Conservation (phyloP, 2,113 vertebrate genomes). For the Trochalopteron elliotii region DNA sequence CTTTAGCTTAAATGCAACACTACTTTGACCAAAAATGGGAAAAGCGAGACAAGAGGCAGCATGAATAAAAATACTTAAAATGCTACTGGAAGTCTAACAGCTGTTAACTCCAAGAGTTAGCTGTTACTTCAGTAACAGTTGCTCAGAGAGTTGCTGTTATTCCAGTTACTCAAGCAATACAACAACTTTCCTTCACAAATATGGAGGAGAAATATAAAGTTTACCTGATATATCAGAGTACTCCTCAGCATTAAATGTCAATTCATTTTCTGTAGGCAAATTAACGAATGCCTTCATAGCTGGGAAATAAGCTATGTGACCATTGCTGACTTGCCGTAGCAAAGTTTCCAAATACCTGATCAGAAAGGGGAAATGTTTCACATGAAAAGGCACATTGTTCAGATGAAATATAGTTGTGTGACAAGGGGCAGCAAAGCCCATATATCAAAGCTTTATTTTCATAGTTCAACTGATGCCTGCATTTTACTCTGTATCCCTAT, state of each 20-base stretch:
- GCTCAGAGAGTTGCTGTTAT: background rate
- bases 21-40: background rate
- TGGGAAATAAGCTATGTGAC: constrained; percentile 98
- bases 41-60: background rate
- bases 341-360: constrained; percentile 97
- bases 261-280: constrained; percentile 96
- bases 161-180: background rate
- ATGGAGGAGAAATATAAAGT: background rate
- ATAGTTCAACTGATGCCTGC: background rate
- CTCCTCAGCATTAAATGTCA: constrained; percentile 98
- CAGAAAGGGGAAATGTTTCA: constrained; percentile 13
- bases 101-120: background rate
- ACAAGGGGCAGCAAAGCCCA: background rate
- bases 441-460: background rate
- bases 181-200: background rate
- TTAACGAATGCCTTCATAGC: constrained; percentile 99
- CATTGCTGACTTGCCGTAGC: constrained; percentile 97
- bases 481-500: no score
- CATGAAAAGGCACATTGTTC: background rate
- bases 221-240: constrained; percentile 98
- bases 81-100: background rate
- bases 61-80: background rate
- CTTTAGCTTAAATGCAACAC: background rate
- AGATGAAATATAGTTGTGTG: background rate
- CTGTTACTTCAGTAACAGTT: background rate